Evolutionary conservation across 1,140 invertebrate species (phyloP).

Genomic region (Polypedilum pembai): DNA sequence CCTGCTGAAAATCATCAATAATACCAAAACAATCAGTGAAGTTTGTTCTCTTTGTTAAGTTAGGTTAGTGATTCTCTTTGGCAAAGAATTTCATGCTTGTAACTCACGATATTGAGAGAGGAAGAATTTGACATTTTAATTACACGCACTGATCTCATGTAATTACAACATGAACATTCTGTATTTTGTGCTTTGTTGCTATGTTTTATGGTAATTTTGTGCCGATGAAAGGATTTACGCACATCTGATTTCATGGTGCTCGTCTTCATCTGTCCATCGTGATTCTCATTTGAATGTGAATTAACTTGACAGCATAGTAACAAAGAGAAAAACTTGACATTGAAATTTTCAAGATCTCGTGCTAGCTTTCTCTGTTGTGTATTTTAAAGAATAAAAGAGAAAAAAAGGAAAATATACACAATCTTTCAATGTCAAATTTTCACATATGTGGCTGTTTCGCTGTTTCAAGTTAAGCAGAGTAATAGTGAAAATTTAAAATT

Average conservation of each 20-base stretch:
- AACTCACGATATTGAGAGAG: too few relatives aligned
- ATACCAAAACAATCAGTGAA: too few relatives aligned
- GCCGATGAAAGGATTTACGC: conserved; percentile 10
- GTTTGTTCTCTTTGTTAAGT: too few relatives aligned
- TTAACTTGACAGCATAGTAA: not conserved
- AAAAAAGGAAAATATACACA: too few relatives aligned
- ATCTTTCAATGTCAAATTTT: not conserved
- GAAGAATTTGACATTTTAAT: too few relatives aligned
- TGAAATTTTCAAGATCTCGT: not conserved
- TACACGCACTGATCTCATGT: too few relatives aligned
- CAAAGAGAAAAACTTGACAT: conserved; percentile 1
- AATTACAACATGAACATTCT: too few relatives aligned
- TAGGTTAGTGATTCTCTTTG: too few relatives aligned
- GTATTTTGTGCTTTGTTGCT: too few relatives aligned
- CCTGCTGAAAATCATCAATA: too few relatives aligned
- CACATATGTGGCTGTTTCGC: not conserved
- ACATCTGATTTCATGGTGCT: not conserved
- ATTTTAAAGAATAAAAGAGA: not conserved
- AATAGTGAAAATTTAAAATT: not conserved
- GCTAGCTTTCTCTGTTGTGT: not conserved
- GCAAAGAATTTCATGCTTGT: too few relatives aligned
- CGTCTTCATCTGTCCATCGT: not conserved
- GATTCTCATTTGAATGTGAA: not conserved
- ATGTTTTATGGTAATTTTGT: too few relatives aligned
- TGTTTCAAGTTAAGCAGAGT: not conserved